Evolutionary conservation across 2,113 vertebrate species (phyloP), one percentile per base, ranked within the genome.

Genomic region (Heliornis fulica): DNA sequence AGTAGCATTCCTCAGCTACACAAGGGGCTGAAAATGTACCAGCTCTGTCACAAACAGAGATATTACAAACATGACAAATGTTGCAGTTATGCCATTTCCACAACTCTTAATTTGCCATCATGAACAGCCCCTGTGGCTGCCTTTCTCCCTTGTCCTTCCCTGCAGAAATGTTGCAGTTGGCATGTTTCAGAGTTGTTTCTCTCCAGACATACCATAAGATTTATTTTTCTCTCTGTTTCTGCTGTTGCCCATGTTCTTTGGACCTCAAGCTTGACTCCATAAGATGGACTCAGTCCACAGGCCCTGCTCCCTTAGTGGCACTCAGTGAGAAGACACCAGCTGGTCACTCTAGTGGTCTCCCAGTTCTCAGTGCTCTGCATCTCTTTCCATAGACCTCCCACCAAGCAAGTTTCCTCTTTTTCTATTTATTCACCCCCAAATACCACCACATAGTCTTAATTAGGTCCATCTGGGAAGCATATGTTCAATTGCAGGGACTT

Each of bases 341-440:
- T 1, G 6, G 83, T 74, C 64, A 90, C 46, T 71, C 54, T 31
- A 92, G 26, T 75, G 64, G 28, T 82, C 50, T 94, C 43, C 22
- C 29, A 66, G 2, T 66, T 85, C 88, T 92, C 34, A 50, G 29
- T 43, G 45, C 59, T 95, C 22, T 86, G 23, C 75, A 66, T 29
- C 18, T 59, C 21, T 66, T 94, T 83, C 71, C 38, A 63, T 28
- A 88, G 93, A 94, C 91, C 89, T 97, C 91, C 90, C 76, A 92
- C 86, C 34, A 56, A 74, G 72, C 38, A 90, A 90, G 59, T 90
- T 95, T 96, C 68, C 71, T 92, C 34, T 76, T 90, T 87, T 57
- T 88, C 13, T 93, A 38, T 86, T 93, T 94, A 86, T 93, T 96
- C 89, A 93, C 93, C 93, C 75, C 83, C 76, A 89, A 95, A 93